phyloP scores from a whole-genome alignment of 2,113 vertebrate species.

The Spea multiplicata region DNA sequence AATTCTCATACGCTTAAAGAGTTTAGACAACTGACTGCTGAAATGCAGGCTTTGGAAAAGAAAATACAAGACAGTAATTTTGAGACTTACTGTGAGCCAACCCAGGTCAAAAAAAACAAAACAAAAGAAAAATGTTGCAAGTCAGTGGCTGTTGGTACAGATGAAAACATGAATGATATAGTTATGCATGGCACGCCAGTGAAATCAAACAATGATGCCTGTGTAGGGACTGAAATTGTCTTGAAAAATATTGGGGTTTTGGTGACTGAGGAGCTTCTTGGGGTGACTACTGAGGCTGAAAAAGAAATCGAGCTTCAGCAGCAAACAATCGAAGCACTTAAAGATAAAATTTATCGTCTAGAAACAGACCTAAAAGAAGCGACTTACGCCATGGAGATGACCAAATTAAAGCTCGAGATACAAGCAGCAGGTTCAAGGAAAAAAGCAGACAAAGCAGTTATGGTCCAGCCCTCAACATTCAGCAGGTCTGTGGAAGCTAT shows the following conservation, averaged over 20 bases:
- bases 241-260: constrained; percentile 65
- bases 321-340: constrained; percentile 88
- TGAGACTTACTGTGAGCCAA: constrained; percentile 43
- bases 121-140: constrained; percentile 57
- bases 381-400: constrained; percentile 90
- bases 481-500: constrained; percentile 76
- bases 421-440: constrained; percentile 85
- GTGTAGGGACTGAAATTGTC: constrained; percentile 69
- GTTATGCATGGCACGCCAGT: constrained; percentile 60
- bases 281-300: constrained; percentile 80
- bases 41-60: constrained; percentile 88
- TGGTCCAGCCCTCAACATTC: constrained; percentile 72
- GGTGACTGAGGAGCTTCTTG: constrained; percentile 88
- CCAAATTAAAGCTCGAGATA: constrained; percentile 90
- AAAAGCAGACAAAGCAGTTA: constrained; percentile 78
- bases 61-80: constrained; percentile 77
- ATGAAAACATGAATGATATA: constrained; percentile 78
- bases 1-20: constrained; percentile 80
- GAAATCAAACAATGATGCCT: constrained; percentile 65
- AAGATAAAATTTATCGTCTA: constrained; percentile 89
- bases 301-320: constrained; percentile 91
- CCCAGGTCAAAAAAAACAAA: constrained; percentile 52
- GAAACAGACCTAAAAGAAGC: constrained; percentile 91
- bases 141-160: constrained; percentile 77
- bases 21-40: constrained; percentile 86